Evolutionary conservation across 2,888 invertebrate genomes (phyloP).

Genomic region (Acleris cristana): DNA sequence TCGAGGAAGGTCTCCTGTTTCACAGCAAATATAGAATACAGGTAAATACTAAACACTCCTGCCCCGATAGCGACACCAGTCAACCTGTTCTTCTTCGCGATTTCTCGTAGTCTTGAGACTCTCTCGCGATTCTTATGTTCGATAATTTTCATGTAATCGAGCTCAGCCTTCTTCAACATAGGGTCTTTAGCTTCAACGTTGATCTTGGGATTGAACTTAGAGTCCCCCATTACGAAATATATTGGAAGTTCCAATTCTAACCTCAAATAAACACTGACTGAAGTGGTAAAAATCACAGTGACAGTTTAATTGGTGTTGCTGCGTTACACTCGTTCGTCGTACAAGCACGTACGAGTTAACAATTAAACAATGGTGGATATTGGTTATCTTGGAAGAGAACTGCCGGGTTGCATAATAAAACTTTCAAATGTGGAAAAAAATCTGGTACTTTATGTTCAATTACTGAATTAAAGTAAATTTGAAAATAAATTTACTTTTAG

Average conservation of each 20-base stretch:
- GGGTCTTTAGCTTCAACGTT: constrained; percentile 64
- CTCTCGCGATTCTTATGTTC: constrained; percentile 90
- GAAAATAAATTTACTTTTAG: too few species aligned
- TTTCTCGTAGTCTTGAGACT: constrained; percentile 85
- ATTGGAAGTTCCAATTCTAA: constrained; percentile 50
- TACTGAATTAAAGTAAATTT: too few species aligned
- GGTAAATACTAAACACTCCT: constrained; percentile 90
- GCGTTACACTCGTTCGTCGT: neutral
- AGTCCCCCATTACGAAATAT: constrained; percentile 73
- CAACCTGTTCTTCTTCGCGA: constrained; percentile 87
- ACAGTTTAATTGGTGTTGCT: constrained; percentile 31
- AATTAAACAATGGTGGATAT: neutral
- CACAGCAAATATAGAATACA: constrained; percentile 93
- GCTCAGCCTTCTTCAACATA: constrained; percentile 84
- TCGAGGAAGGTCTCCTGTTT: constrained; percentile 97
- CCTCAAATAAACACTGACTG: constrained; percentile 51
- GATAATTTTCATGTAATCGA: constrained; percentile 91
- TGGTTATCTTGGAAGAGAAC: too few species aligned
- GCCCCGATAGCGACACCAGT: constrained; percentile 86
- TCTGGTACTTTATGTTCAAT: too few species aligned
- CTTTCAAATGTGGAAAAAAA: too few species aligned
- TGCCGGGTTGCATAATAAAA: too few species aligned
- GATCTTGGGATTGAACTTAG: constrained; percentile 68
- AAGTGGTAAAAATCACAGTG: constrained; percentile 28
- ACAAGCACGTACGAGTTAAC: neutral